A percentile compares a stretch with the other conserved stretches of the same genome.
Conservation (phyloP, 2,888 invertebrate genomes). For the Drosophila melanosoma region DNA sequence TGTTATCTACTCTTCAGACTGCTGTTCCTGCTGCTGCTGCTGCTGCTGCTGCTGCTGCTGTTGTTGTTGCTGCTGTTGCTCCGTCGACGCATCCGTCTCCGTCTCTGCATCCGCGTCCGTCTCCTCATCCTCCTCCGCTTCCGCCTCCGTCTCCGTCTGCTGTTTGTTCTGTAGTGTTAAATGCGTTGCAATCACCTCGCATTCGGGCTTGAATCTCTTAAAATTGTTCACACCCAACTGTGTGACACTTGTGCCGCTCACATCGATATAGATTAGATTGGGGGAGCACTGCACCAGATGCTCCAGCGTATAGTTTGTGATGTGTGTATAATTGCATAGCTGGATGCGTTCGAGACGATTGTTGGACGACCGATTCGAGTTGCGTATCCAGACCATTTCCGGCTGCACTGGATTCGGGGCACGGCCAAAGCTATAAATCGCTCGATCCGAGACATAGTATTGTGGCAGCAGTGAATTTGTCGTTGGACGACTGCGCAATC, state of each 20-base stretch:
- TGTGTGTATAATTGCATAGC: conserved; percentile 87
- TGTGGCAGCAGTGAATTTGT: conserved; percentile 35
- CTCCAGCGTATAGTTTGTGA: conserved; percentile 88
- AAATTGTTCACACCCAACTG: conserved; percentile 87
- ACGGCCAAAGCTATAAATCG: conserved; percentile 83
- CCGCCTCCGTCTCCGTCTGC: conserved; percentile 15
- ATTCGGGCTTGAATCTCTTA: conserved; percentile 87
- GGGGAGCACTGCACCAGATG: conserved; percentile 88
- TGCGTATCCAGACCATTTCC: conserved; percentile 84
- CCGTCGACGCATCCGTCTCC: neutral
- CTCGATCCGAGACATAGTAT: conserved; percentile 82
- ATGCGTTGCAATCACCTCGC: conserved; percentile 85
- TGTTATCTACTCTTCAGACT: neutral
- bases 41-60: neutral
- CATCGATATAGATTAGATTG: conserved; percentile 87
- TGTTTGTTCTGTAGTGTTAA: conserved; percentile 41
- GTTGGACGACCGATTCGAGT: conserved; percentile 83
- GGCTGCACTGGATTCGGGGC: conserved; percentile 81
- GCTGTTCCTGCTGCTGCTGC: too few relatives aligned
- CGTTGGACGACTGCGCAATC: conserved; percentile 45
- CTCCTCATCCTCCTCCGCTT: neutral
- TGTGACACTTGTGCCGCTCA: conserved; percentile 89
- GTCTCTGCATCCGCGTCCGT: neutral
- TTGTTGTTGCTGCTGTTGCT: neutral
- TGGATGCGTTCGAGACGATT: conserved; percentile 86